A percentile compares a stretch with the other conserved stretches of the same genome.
Evolutionary conservation across 1,140 invertebrate species (phyloP).

Genomic region (Physella acuta): DNA sequence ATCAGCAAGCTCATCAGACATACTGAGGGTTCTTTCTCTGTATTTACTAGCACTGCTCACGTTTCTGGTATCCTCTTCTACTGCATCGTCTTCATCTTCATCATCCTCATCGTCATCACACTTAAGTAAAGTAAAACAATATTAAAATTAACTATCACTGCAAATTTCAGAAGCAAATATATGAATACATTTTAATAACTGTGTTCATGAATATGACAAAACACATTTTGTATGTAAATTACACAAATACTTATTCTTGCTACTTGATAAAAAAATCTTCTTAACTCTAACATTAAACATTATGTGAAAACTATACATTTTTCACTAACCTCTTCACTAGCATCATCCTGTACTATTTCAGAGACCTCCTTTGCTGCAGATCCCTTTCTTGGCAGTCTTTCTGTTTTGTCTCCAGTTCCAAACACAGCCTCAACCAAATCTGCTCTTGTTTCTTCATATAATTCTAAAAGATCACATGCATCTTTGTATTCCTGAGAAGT

Average conservation of each 20-base stretch:
- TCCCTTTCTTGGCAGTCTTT: slow-evolving; percentile 2
- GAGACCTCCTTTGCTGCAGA: slow-evolving; percentile 19
- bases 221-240: neutral
- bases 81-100: slow-evolving; percentile 32
- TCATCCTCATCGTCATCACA: slow-evolving; percentile 33
- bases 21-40: slow-evolving; percentile 19
- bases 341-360: slow-evolving; percentile 22
- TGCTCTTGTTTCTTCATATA: slow-evolving; percentile 67
- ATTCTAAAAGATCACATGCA: slow-evolving; percentile 85
- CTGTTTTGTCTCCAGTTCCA: slow-evolving; percentile 33
- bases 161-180: too few relatives aligned
- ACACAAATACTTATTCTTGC: neutral
- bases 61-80: slow-evolving; percentile 28
- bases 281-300: too few relatives aligned
- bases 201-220: too few relatives aligned
- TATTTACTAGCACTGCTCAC: neutral
- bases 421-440: slow-evolving; percentile 53
- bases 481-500: slow-evolving; percentile 86
- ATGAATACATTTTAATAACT: too few relatives aligned
- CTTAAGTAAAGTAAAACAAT: too few relatives aligned
- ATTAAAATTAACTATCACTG: too few relatives aligned
- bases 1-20: slow-evolving; percentile 37
- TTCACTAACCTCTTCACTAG: slow-evolving; percentile 23
- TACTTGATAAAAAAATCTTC: neutral
- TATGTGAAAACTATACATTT: slow-evolving; percentile 16